These are phyloP conservation scores for Shinisaurus crocodilurus DNA, from an alignment of 2,113 vertebrate genomes.

Conservation along the genomic window DNA sequence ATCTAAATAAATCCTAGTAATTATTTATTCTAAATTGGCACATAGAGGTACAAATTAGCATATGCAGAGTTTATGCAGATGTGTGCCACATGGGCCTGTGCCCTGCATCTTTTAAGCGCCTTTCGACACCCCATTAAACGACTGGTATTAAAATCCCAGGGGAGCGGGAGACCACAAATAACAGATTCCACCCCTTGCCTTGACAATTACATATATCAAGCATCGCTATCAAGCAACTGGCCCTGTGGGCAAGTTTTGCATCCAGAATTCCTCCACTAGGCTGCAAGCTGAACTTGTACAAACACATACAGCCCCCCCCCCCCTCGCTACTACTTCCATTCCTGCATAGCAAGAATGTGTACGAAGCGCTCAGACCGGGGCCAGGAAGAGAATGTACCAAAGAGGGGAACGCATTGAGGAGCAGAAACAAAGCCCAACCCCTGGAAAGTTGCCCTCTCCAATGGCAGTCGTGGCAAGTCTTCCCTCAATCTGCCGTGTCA, in stretches of 20 bases:
- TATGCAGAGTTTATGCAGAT: no score
- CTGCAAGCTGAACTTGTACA: neutral
- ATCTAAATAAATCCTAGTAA: no score
- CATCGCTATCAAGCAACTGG: neutral
- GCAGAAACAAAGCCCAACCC: neutral
- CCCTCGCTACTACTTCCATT: conserved; percentile 4
- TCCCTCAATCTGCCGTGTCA: neutral
- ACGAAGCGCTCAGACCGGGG: neutral
- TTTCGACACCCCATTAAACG: neutral
- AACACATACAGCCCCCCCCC: conserved; percentile 9
- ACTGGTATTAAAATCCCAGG: neutral
- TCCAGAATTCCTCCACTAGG: neutral
- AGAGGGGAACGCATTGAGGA: neutral
- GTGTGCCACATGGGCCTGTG: no score
- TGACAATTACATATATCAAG: neutral
- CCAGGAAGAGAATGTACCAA: neutral
- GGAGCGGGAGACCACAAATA: neutral
- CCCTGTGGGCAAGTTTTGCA: neutral
- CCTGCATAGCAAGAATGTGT: neutral
- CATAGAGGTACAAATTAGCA: no score
- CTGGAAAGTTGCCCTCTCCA: neutral
- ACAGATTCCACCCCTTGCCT: neutral
- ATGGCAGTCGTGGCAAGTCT: neutral
- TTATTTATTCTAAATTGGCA: no score
- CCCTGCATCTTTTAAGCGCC: no score